A percentile compares a stretch with the other conserved stretches of the same genome.
These are phyloP conservation scores for Spermophilus dauricus DNA, from an alignment of 2,113 vertebrate genomes.

Conservation along the genomic window DNA sequence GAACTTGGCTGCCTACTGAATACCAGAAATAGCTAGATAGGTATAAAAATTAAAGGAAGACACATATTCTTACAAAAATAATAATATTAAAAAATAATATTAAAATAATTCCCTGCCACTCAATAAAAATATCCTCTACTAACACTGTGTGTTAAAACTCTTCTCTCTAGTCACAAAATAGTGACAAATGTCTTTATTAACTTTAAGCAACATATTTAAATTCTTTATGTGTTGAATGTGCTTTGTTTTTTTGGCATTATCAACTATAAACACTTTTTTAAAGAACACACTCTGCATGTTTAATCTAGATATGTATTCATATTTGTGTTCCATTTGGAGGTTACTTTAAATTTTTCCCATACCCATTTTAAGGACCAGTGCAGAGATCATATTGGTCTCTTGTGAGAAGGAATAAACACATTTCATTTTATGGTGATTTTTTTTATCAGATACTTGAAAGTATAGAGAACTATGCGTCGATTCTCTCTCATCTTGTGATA, in stretches of 20 bases:
- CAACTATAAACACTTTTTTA: background rate
- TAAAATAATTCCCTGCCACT: background rate
- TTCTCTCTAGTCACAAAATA: background rate
- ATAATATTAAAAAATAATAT: conserved; percentile 19
- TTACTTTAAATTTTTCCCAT: background rate
- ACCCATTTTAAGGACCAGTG: background rate
- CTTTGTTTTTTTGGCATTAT: background rate
- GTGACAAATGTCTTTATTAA: background rate
- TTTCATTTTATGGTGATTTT: background rate
- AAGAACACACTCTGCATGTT: background rate
- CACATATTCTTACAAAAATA: background rate
- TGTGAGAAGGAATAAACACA: background rate
- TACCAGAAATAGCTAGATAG: background rate
- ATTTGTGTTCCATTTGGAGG: background rate
- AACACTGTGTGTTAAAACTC: background rate
- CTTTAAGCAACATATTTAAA: background rate
- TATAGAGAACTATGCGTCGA: background rate
- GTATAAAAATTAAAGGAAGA: background rate
- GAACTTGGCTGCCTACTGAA: background rate
- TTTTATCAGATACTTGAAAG: background rate
- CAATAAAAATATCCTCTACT: background rate
- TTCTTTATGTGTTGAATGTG: background rate
- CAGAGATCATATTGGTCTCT: background rate
- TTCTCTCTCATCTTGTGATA: background rate
- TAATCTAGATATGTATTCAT: background rate